Evolutionary conservation across 23 tunicate genomes (phyloP).

Genomic region (Phallusia fumigata): DNA sequence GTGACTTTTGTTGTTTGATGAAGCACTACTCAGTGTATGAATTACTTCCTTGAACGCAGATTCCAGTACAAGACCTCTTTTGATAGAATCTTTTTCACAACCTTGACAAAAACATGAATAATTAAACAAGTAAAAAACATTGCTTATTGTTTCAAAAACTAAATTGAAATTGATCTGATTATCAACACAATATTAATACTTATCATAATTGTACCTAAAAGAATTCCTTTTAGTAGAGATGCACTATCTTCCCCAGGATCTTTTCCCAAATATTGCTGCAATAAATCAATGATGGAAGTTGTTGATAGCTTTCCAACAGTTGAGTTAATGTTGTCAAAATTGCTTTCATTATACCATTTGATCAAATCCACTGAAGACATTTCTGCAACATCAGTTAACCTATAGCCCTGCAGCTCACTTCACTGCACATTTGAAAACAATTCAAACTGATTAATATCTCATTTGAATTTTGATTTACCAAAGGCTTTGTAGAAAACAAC

Average conservation of each 20-base stretch:
- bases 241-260: background rate
- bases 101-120: background rate
- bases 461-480: too few species aligned
- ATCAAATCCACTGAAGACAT: background rate
- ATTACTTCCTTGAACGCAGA: background rate
- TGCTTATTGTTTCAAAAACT: too few species aligned
- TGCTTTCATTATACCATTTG: background rate
- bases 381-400: too few species aligned
- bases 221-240: background rate
- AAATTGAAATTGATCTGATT: too few species aligned
- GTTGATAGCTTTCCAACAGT: background rate
- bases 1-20: background rate
- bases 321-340: background rate
- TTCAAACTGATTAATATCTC: too few species aligned
- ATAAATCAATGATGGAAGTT: background rate
- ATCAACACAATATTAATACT: too few species aligned
- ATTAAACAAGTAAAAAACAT: too few species aligned
- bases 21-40: background rate
- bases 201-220: background rate
- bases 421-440: too few species aligned
- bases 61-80: background rate
- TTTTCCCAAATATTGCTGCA: background rate
- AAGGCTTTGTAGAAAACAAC: too few species aligned
- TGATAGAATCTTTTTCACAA: background rate
- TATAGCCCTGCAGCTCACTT: too few species aligned